Conservation (phyloP, 2,797 vertebrate genomes). For the Zenarchopterus dispar region DNA sequence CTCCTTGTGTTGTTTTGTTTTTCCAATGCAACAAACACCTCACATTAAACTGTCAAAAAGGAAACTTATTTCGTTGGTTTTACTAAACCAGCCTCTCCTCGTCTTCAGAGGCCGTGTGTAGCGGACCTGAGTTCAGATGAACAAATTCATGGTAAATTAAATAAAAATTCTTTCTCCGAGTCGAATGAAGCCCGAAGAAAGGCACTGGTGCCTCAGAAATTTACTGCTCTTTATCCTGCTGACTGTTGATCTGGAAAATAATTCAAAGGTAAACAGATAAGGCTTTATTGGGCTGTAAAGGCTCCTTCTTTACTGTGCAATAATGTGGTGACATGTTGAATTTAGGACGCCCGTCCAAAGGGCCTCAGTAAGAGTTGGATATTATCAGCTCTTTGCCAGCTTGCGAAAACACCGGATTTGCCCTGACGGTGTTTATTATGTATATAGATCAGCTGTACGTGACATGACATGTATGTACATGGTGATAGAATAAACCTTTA, state of each 20-base stretch:
- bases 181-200: too few relatives aligned
- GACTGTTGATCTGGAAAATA: slow-evolving; percentile 54
- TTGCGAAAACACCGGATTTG: too few relatives aligned
- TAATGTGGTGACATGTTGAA: slow-evolving; percentile 6
- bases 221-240: slow-evolving; percentile 44
- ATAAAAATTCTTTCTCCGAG: neutral
- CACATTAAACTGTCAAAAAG: neutral
- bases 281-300: slow-evolving; percentile 56
- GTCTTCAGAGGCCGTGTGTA: neutral
- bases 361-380: too few relatives aligned
- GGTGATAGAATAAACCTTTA: too few relatives aligned
- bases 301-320: neutral
- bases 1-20: too few relatives aligned
- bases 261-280: slow-evolving; percentile 54
- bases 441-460: too few relatives aligned
- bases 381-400: too few relatives aligned
- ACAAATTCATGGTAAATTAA: neutral
- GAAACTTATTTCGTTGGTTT: neutral
- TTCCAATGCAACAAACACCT: neutral
- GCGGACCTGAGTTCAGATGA: too few relatives aligned
- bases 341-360: slow-evolving; percentile 25
- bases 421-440: too few relatives aligned
- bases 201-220: neutral
- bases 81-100: neutral
- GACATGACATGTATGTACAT: too few relatives aligned